A percentile compares a stretch with the other conserved stretches of the same genome.
phyloP scores from a whole-genome alignment of 35 echinoderm and acorn worm species.

The Lytechinus pictus region DNA sequence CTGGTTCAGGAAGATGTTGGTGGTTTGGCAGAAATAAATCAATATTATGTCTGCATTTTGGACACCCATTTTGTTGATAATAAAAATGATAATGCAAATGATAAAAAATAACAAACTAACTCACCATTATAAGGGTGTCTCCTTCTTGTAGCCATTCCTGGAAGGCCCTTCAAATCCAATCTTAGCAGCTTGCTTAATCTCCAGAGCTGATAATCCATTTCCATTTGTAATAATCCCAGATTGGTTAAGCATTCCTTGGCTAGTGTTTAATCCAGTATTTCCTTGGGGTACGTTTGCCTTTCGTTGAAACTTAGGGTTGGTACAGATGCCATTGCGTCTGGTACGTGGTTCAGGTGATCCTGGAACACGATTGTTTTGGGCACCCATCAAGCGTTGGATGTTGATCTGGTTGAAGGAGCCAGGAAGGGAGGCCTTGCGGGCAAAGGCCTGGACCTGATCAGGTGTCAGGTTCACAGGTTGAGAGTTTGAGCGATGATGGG shows the following conservation, averaged over 20 bases:
- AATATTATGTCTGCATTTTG: no score
- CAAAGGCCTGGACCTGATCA: slow-evolving; percentile 65
- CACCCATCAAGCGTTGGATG: slow-evolving; percentile 72
- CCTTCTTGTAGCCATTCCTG: slow-evolving; percentile 97
- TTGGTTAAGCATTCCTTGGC: slow-evolving; percentile 58
- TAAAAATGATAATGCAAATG: no score
- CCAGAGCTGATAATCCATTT: slow-evolving; percentile 73
- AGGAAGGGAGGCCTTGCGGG: slow-evolving; percentile 92
- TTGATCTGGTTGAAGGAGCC: slow-evolving; percentile 88
- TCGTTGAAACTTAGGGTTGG: slow-evolving; percentile 92
- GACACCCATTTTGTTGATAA: no score
- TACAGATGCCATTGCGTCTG: slow-evolving; percentile 82
- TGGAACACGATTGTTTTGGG: slow-evolving; percentile 45
- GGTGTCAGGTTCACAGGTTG: slow-evolving; percentile 69
- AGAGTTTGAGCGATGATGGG: slow-evolving; percentile 79
- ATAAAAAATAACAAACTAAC: neutral
- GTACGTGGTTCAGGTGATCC: slow-evolving; percentile 82
- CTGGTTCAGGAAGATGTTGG: no score
- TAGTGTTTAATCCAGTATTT: slow-evolving; percentile 72
- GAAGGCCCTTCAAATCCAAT: slow-evolving; percentile 85
- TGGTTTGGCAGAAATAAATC: no score
- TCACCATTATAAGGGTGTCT: slow-evolving; percentile 90
- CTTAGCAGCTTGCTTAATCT: slow-evolving; percentile 91
- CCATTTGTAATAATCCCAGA: slow-evolving; percentile 66
- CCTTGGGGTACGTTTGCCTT: slow-evolving; percentile 71